These are phyloP conservation scores for Salvelinus sp. DNA, from an alignment of 2,113 vertebrate species.

Conservation along the genomic window DNA sequence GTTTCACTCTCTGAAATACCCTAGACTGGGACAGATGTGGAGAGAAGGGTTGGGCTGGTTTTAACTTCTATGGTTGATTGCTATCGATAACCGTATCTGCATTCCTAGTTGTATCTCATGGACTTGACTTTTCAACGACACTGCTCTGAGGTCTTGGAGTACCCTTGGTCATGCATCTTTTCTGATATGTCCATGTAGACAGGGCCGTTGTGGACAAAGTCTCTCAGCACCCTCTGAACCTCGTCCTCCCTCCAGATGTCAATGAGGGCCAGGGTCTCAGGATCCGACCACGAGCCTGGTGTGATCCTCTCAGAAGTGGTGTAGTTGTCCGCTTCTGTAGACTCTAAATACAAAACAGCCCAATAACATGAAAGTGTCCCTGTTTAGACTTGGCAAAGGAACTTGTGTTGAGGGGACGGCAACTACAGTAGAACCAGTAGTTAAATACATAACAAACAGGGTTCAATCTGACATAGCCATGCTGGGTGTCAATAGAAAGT, in stretches of 20 bases:
- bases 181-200: constrained; percentile 64
- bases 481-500: background rate
- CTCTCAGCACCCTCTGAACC: constrained; percentile 58
- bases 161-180: constrained; percentile 52
- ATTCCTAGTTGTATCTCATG: constrained; percentile 56
- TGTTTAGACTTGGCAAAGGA: background rate
- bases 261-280: constrained; percentile 62
- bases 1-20: too few species aligned
- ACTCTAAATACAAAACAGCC: background rate
- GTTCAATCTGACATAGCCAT: too few species aligned
- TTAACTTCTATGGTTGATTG: too few species aligned
- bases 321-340: constrained; percentile 21
- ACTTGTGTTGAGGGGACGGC: too few species aligned
- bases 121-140: constrained; percentile 70
- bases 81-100: too few species aligned
- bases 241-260: constrained; percentile 68
- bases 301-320: constrained; percentile 28
- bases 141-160: constrained; percentile 59
- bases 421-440: too few species aligned
- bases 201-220: constrained; percentile 55
- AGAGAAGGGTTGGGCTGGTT: too few species aligned
- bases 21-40: too few species aligned
- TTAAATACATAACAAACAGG: too few species aligned
- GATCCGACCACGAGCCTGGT: constrained; percentile 54
- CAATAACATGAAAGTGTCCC: background rate